Evolutionary conservation across 2,797 vertebrate genomes (phyloP).

Genomic region (Rhincodon typus): DNA sequence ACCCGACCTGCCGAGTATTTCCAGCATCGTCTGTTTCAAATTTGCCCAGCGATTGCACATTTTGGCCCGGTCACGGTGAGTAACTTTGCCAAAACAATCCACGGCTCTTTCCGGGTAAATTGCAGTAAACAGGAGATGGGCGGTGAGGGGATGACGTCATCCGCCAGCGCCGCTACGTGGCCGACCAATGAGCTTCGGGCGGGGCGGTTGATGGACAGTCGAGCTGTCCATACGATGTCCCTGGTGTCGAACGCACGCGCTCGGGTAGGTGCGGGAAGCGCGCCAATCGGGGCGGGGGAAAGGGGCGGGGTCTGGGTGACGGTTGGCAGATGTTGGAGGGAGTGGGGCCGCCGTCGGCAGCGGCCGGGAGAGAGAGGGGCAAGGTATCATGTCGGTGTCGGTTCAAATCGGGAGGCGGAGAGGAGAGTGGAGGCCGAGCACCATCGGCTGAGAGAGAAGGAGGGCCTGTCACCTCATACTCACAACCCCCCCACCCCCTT

Average conservation of each 20-base stretch:
- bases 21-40: not conserved
- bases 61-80: not conserved
- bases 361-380: too few species aligned
- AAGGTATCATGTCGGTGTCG: not conserved
- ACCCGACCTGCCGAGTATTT: not conserved
- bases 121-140: not conserved
- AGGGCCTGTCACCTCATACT: too few species aligned
- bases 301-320: not conserved
- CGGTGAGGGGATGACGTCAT: not conserved
- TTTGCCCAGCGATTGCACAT: not conserved
- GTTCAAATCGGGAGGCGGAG: conserved; percentile 40
- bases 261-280: not conserved
- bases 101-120: not conserved
- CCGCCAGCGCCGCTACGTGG: not conserved
- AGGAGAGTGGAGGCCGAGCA: conserved; percentile 38
- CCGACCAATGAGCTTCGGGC: not conserved
- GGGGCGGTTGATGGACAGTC: not conserved
- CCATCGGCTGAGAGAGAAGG: conserved; percentile 29
- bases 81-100: not conserved
- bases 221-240: too few species aligned
- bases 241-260: too few species aligned
- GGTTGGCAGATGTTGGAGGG: not conserved
- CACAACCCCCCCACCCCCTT: not conserved
- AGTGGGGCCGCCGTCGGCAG: not conserved
- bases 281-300: not conserved